Evolutionary conservation across 2,888 invertebrate species (phyloP).

Genomic region (Pammene aurita): DNA sequence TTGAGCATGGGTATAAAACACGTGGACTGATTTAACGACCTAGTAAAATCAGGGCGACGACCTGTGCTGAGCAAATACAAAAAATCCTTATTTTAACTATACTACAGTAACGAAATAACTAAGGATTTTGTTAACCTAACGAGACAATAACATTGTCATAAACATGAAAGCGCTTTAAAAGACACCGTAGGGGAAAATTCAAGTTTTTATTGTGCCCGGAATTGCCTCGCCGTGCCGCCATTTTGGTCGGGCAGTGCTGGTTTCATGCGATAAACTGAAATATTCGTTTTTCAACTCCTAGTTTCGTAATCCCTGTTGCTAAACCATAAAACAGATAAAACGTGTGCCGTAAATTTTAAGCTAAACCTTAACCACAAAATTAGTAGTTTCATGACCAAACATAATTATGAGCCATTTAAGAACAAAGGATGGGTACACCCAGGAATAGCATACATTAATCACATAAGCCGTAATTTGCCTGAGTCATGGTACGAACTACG

Average conservation of each 20-base stretch:
- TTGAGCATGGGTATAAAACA: conserved; percentile 50
- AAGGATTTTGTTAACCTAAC: conserved; percentile 26
- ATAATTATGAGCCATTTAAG: conserved; percentile 47
- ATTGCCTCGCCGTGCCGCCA: conserved; percentile 35
- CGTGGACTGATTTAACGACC: conserved; percentile 49
- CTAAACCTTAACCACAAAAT: conserved; percentile 3
- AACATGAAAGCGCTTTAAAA: conserved; percentile 31
- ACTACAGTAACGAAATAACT: neutral
- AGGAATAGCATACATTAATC: conserved; percentile 79
- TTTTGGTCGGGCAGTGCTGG: conserved; percentile 27
- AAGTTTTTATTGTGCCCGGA: conserved; percentile 35
- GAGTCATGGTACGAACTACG: conserved; percentile 70
- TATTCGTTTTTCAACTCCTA: conserved; percentile 12
- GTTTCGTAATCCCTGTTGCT: conserved; percentile 14
- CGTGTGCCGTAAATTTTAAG: neutral
- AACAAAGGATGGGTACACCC: conserved; percentile 71
- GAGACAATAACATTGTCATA: conserved; percentile 29
- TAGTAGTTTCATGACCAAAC: conserved; percentile 38
- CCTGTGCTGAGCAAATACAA: conserved; percentile 44
- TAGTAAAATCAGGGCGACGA: conserved; percentile 54
- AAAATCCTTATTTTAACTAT: conserved; percentile 1
- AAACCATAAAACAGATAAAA: conserved; percentile 2
- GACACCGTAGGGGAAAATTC: conserved; percentile 33
- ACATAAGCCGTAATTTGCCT: conserved; percentile 78
- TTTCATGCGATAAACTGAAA: conserved; percentile 33